These are phyloP conservation scores for Salarias fasciatus DNA, from an alignment of 2,797 vertebrate species.

Conservation along the genomic window DNA sequence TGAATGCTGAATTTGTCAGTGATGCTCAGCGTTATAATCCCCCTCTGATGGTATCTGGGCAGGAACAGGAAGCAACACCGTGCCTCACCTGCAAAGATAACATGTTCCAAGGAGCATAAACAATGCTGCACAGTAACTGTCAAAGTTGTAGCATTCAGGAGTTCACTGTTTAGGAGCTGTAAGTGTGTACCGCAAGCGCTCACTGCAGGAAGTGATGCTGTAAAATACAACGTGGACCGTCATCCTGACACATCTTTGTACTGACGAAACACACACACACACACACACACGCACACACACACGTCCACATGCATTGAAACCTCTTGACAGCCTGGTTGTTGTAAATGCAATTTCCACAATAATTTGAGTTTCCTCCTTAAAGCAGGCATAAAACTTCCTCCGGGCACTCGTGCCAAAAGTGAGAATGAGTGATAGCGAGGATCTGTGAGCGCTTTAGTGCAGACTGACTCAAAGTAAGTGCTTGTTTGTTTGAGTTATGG, in stretches of 20 bases:
- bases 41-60: neutral
- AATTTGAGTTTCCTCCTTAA: no score
- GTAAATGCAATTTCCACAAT: no score
- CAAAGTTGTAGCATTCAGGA: neutral
- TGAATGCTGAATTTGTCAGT: no score
- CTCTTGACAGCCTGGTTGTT: no score
- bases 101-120: neutral
- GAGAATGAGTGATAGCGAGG: conserved; percentile 3
- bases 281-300: neutral
- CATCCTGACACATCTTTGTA: neutral
- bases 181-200: neutral
- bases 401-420: conserved; percentile 18
- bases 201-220: neutral
- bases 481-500: conserved; percentile 38
- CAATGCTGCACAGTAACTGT: neutral
- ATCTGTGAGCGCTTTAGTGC: conserved; percentile 12
- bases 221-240: neutral
- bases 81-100: neutral
- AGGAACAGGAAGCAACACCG: neutral
- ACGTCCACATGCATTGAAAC: no score
- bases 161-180: neutral
- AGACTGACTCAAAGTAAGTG: conserved; percentile 20
- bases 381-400: conserved; percentile 12
- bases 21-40: no score
- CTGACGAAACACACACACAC: no score